Evolutionary conservation across 2,113 vertebrate species (phyloP).

Genomic region (Nematolebias whitei): DNA sequence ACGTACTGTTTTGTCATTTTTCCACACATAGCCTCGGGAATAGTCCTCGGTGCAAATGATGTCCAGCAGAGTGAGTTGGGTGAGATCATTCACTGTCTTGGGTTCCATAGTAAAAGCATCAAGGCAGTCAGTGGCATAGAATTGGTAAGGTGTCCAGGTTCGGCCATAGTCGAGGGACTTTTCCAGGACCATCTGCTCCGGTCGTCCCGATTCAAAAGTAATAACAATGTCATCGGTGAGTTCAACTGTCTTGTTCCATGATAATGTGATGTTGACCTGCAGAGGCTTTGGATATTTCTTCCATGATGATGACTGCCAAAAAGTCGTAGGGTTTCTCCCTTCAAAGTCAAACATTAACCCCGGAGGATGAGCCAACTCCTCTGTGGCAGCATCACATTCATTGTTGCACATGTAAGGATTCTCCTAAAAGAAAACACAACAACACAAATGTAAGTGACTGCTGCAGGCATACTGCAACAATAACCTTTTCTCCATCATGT

Average conservation of each 20-base stretch:
- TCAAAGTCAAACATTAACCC: constrained; percentile 98
- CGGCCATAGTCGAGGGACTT: constrained; percentile 96
- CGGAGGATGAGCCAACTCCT: constrained; percentile 94
- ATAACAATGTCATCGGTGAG: constrained; percentile 98
- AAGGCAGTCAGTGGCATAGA: constrained; percentile 97
- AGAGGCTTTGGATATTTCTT: constrained; percentile 95
- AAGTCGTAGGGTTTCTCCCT: constrained; percentile 95
- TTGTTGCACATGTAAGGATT: constrained; percentile 99
- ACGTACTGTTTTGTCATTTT: constrained; percentile 95
- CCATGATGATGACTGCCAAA: constrained; percentile 98
- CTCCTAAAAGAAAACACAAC: constrained; percentile 80
- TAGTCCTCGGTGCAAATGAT: constrained; percentile 99
- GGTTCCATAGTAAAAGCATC: constrained; percentile 98
- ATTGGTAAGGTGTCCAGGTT: constrained; percentile 98
- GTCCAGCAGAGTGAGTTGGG: constrained; percentile 92
- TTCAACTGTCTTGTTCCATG: constrained; percentile 99
- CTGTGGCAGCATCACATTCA: constrained; percentile 92
- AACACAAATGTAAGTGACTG: constrained; percentile 6
- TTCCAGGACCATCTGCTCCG: constrained; percentile 98
- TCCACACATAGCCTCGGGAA: constrained; percentile 92
- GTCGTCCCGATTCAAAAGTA: constrained; percentile 95
- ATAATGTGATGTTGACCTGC: constrained; percentile 94
- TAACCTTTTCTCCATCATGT: background rate
- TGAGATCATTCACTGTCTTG: constrained; percentile 92
- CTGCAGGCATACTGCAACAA: background rate